Base-by-base conservation (phyloP, 64 coral and sea anemone genomes). In the Actinia tenebrosa region DNA sequence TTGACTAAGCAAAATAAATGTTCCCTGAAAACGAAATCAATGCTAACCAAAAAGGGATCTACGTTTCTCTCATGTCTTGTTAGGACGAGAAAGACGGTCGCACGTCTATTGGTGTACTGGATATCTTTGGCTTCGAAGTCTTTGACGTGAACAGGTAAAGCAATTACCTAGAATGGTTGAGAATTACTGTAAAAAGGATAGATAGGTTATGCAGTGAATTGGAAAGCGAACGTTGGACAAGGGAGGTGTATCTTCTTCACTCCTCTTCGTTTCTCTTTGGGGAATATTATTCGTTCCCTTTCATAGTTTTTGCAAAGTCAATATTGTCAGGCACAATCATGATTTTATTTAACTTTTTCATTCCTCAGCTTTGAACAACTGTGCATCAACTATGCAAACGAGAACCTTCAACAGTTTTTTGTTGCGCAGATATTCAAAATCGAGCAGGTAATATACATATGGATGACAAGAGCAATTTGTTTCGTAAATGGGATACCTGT, bases 61-160 rank as follows among this genome's bases (percentile, higher is more conserved):
- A 37, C 30, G 13, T 58, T 7, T 58, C 15, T 58, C 10, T 75
- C 6, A 15, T 75, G 10, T 75, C 1, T 37, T 75, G 17, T 43
- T 58, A 95, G 93, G 72, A 46, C 60, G 89, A 96, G 44, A 56
- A 62, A 23, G 56, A 89, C 25, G 56, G 86, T 22, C 87, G 94
- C 19, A 75, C 86, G 27, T 96, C 87, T 64, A 89, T 96, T 77
- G 94, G 94, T 78, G 94, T 96, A 71, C 91, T 96, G n/a, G 94
- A 96, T 82, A 96, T 96, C 45, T 96, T 92, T 80, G 94, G 94
- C 4, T 96, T 96, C 87, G 94, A 96, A 80, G 91, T 92, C 46
- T 86, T 96, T 45, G 82, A 92, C 30, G 77, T 88, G 50, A 96
- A 96, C 60, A 96, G 94, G 94, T 96, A 56, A 66, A n/a, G n/a